phyloP scores from a whole-genome alignment of 2,113 vertebrate genomes.

The Seriola quinqueradiata region DNA sequence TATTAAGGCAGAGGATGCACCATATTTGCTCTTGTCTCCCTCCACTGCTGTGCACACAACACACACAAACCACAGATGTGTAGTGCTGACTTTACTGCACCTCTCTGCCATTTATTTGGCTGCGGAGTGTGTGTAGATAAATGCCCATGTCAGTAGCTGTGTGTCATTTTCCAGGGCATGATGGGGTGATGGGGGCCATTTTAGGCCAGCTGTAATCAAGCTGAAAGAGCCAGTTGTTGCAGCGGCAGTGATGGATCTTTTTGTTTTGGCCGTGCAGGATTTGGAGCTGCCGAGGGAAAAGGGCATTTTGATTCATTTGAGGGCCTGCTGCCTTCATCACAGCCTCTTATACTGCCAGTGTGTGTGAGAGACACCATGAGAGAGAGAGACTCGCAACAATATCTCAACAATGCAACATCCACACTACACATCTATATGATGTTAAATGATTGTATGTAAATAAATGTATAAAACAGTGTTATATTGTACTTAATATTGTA shows the following conservation, averaged over 20 bases:
- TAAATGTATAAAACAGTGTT: too few species aligned
- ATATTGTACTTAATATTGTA: too few species aligned
- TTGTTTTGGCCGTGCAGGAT: conserved; percentile 68
- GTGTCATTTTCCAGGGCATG: conserved; percentile 49
- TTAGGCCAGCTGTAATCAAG: conserved; percentile 68
- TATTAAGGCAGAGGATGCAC: background rate
- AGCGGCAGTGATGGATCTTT: conserved; percentile 67
- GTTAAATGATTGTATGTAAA: too few species aligned
- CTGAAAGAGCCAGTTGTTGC: conserved; percentile 69
- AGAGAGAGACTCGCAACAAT: background rate
- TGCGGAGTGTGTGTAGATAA: conserved; percentile 44
- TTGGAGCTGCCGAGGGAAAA: conserved; percentile 62
- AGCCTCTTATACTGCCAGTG: conserved; percentile 23
- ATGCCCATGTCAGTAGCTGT: conserved; percentile 50
- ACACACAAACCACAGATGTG: background rate
- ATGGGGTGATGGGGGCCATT: conserved; percentile 49
- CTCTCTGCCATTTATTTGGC: conserved; percentile 30
- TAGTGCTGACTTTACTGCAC: background rate
- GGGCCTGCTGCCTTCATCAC: conserved; percentile 50
- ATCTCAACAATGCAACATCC: too few species aligned
- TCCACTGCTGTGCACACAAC: background rate
- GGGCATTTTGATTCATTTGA: conserved; percentile 70
- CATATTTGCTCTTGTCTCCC: background rate
- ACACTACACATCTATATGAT: too few species aligned
- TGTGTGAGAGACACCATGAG: conserved; percentile 7